Evolutionary conservation across 2,797 vertebrate genomes (phyloP), one percentile per base, ranked within the genome.

Genomic region (Coreius guichenoti): DNA sequence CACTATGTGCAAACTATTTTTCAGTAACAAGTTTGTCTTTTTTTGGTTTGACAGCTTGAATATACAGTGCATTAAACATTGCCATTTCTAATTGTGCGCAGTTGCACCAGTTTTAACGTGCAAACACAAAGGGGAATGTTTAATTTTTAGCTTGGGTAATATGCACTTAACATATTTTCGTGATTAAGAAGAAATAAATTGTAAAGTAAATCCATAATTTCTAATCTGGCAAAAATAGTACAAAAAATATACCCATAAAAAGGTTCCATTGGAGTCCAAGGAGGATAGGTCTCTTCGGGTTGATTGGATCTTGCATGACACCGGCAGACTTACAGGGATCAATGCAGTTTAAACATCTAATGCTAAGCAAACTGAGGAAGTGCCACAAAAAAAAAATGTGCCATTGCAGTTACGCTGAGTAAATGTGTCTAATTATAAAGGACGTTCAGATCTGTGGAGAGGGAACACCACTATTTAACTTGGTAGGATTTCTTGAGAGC

Each of bases 401-500:
- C 7, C 47, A 54, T 14, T 68, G n/a, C n/a, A 45, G n/a, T 43
- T 51, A 47, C 11, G 36, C 83, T 51, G 4, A 54, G 31, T 26
- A 56, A 79, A 78, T 29, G 68, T n/a, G 67, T 49, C 19, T 72
- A 68, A 84, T 84, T 77, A 31, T 85, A 58, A 43, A 85, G 56
- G 76, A 47, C 0, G 2, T 61, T 85, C 23, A 47, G 67, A 85
- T 80, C 31, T 73, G 39, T 73, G 67, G 21, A 80, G 26, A 72
- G 36, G 36, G 67, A 72, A 45, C 75, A 78, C 36, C 83, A 36
- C 19, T 70, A 17, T 70, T 49, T 58, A 63, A 80, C 39, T 85
- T 73, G 31, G 65, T 61, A 14, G 33, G 33, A 49, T 85, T 78
- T 83, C 83, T 81, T 84, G 29, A 74, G 74, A 67, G 72, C 39